A percentile compares a stretch with the other conserved stretches of the same genome.
Conservation (phyloP, 1,140 invertebrate species). For the Trypoxylus dichotomus region DNA sequence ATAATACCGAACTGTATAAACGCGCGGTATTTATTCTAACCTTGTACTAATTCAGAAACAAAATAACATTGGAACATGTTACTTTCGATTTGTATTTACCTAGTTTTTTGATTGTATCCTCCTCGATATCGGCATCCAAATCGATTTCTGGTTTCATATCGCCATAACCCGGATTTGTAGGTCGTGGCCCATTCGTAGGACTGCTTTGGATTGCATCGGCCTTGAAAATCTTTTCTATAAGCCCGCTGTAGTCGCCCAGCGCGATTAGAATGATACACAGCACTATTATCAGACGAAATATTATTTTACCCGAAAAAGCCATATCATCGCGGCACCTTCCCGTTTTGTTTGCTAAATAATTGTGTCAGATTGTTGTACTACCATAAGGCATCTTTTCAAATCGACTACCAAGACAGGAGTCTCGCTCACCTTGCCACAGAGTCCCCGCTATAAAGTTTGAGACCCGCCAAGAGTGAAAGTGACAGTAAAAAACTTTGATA, state of each 20-base stretch:
- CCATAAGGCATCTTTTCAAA: slow-evolving; percentile 5
- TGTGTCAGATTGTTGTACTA: not conserved
- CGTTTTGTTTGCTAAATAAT: not conserved
- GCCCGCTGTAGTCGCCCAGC: slow-evolving; percentile 48
- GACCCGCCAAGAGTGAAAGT: not conserved
- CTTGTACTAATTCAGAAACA: not conserved
- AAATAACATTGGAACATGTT: not conserved
- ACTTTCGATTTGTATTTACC: slow-evolving; percentile 35
- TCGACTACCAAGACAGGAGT: not conserved
- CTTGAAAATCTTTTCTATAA: slow-evolving; percentile 48
- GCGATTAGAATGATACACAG: slow-evolving; percentile 48
- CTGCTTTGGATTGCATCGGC: slow-evolving; percentile 39
- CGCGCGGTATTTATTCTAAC: not conserved
- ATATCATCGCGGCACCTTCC: not conserved
- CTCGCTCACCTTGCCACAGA: not conserved
- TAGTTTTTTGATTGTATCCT: slow-evolving; percentile 49
- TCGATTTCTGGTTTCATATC: slow-evolving; percentile 51
- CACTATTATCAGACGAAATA: slow-evolving; percentile 47
- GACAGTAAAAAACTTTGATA: not conserved
- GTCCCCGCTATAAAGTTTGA: not conserved
- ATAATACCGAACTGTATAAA: too few relatives aligned
- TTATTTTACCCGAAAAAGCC: slow-evolving; percentile 46
- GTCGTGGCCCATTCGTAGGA: slow-evolving; percentile 38
- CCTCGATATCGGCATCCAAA: slow-evolving; percentile 53
- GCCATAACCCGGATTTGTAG: slow-evolving; percentile 52